phyloP scores from a whole-genome alignment of 2,888 invertebrate species.

The Apoderus coryli region DNA sequence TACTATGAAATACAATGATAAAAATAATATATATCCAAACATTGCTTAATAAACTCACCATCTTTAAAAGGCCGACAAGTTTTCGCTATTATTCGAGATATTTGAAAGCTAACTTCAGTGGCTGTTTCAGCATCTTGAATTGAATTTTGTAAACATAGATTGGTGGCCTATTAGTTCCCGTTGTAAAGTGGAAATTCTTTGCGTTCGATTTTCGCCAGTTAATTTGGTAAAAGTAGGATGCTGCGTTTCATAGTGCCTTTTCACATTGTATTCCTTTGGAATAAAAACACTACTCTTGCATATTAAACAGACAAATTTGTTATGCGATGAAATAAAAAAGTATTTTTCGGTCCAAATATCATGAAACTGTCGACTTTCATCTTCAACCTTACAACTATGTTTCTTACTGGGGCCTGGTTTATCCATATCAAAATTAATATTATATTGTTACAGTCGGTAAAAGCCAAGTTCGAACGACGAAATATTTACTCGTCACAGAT shows the following conservation, averaged over 20 bases:
- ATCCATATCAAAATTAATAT: too few relatives aligned
- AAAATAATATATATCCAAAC: too few relatives aligned
- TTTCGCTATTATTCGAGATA: conserved; percentile 3
- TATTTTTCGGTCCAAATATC: neutral
- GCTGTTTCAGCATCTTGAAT: conserved; percentile 6
- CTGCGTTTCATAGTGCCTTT: conserved; percentile 13
- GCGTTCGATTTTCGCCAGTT: conserved; percentile 3
- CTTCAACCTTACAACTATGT: neutral
- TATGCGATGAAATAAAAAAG: neutral
- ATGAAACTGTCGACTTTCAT: neutral
- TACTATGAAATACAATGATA: too few relatives aligned
- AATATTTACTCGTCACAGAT: too few relatives aligned
- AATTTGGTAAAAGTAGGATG: conserved; percentile 9
- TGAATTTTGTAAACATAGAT: neutral
- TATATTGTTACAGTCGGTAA: too few relatives aligned
- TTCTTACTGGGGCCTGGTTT: too few relatives aligned
- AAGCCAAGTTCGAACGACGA: too few relatives aligned
- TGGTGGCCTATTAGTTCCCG: conserved; percentile 10
- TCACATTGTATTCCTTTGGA: conserved; percentile 15
- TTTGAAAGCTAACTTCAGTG: conserved; percentile 13
- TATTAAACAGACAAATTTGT: conserved; percentile 14
- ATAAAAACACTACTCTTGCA: conserved; percentile 14
- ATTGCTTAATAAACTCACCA: neutral
- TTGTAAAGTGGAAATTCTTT: conserved; percentile 10
- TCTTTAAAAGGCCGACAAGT: neutral